phyloP scores from a whole-genome alignment of 2,797 vertebrate species.

The Apodemus agrarius region DNA sequence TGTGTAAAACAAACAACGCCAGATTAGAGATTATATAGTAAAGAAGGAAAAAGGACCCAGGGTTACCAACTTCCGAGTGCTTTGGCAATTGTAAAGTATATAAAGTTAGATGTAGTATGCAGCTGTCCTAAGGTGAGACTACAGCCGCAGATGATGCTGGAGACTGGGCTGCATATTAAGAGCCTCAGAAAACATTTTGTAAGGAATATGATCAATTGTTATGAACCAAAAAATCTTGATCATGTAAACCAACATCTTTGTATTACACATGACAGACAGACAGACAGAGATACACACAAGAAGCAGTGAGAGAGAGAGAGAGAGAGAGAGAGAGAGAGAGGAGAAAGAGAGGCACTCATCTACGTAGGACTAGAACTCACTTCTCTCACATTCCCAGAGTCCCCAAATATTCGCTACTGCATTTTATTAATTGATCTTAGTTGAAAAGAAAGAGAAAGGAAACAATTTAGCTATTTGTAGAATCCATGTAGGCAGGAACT shows the following conservation, averaged over 20 bases:
- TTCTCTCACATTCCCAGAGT: constrained; percentile 1
- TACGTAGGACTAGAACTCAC: constrained; percentile 25
- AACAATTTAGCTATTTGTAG: constrained; percentile 9
- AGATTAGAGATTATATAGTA: not conserved
- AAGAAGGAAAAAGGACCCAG: not conserved
- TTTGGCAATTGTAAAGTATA: constrained; percentile 16
- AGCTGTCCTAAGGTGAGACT: not conserved
- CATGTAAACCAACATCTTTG: not conserved
- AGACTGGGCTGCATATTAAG: not conserved
- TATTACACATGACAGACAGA: not conserved
- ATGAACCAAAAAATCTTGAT: not conserved
- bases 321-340: not conserved
- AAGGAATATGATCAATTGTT: not conserved
- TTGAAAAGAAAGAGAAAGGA: not conserved
- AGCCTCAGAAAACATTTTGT: constrained; percentile 19
- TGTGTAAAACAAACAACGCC: not conserved
- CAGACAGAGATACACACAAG: not conserved
- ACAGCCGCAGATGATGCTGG: not conserved
- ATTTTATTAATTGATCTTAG: constrained; percentile 40
- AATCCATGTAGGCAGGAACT: not conserved
- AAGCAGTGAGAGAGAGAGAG: not conserved
- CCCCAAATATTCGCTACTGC: not conserved
- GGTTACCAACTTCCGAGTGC: not conserved
- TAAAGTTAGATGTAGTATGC: not conserved
- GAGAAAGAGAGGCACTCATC: not conserved